phyloP scores from a whole-genome alignment of 2,797 vertebrate species.

The Amblyraja radiata region DNA sequence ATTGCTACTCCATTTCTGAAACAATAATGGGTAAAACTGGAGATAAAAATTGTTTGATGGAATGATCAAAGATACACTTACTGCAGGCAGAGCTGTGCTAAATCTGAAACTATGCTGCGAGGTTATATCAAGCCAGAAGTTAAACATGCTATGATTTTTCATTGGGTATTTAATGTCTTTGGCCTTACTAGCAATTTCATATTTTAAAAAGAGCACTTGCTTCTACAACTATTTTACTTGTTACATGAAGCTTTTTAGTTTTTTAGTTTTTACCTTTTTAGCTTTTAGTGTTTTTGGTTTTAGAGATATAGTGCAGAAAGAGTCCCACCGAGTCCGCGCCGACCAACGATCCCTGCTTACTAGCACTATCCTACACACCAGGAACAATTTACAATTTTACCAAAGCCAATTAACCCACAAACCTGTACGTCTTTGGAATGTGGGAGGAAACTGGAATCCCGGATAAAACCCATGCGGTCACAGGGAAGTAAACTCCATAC shows the following conservation, averaged over 20 bases:
- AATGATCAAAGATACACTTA: constrained; percentile 20
- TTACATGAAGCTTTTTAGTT: too few species aligned
- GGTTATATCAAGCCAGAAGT: not conserved
- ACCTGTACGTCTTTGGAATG: too few species aligned
- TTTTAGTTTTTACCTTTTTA: not conserved
- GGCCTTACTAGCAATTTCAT: not conserved
- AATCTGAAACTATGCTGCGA: not conserved
- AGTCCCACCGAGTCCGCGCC: too few species aligned
- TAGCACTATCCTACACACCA: too few species aligned
- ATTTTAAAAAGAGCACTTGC: not conserved
- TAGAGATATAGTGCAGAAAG: too few species aligned
- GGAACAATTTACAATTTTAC: too few species aligned
- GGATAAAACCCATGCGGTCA: too few species aligned
- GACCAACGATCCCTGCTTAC: too few species aligned
- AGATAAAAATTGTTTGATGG: not conserved
- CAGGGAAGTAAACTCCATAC: too few species aligned
- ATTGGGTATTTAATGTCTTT: not conserved
- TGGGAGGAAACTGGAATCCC: too few species aligned
- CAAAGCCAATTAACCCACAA: too few species aligned
- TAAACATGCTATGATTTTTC: not conserved
- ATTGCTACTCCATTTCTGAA: not conserved
- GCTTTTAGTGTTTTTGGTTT: too few species aligned
- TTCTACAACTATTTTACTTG: constrained; percentile 33
- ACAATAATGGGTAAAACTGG: not conserved
- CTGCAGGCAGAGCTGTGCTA: not conserved